Conservation (phyloP, 2,113 vertebrate genomes). For the Sturnus vulgaris region DNA sequence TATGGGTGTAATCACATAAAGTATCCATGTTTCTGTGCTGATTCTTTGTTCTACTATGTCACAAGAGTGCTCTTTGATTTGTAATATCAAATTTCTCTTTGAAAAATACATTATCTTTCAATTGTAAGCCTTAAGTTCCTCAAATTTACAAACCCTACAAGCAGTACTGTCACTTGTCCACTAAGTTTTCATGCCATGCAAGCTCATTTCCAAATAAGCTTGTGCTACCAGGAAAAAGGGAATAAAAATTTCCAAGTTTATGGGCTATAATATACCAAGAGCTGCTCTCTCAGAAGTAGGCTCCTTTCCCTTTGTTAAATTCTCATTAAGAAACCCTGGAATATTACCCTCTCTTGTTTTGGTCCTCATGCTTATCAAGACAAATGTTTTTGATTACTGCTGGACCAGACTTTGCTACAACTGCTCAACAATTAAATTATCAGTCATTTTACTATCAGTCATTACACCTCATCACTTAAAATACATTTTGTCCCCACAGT, state of each 20-base stretch:
- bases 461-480: slow-evolving; percentile 10
- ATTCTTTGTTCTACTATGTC: background rate
- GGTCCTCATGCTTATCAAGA: background rate
- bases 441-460: slow-evolving; percentile 23
- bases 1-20: background rate
- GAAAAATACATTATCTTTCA: slow-evolving; percentile 6
- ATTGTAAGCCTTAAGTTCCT: background rate
- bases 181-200: background rate
- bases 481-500: background rate
- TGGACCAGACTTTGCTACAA: background rate
- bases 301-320: background rate
- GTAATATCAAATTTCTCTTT: background rate
- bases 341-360: background rate
- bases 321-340: background rate
- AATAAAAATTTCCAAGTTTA: background rate
- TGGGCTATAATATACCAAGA: background rate
- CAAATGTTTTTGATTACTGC: slow-evolving; percentile 29
- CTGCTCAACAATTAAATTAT: background rate
- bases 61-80: background rate
- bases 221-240: background rate
- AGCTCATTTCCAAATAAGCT: background rate
- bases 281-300: background rate
- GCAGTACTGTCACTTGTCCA: background rate
- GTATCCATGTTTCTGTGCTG: background rate
- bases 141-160: background rate